These are phyloP conservation scores for Guaruba guarouba DNA, from an alignment of 2,113 vertebrate genomes.

Conservation along the genomic window DNA sequence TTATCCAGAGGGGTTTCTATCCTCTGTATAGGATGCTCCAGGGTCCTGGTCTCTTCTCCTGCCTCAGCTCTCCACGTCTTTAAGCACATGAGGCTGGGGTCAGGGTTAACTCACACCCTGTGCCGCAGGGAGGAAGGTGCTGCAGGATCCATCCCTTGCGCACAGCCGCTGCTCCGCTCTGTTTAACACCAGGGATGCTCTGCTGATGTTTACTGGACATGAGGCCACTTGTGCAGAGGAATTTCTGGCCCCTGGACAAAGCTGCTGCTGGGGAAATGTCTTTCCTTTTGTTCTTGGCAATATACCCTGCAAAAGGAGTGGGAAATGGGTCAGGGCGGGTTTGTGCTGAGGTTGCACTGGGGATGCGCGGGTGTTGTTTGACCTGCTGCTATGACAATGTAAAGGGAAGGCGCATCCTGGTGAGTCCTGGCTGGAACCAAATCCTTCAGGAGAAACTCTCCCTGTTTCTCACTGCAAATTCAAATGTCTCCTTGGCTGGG, in stretches of 20 bases:
- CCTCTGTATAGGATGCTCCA: accelerated
- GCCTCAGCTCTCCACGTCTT: accelerated
- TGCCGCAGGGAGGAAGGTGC: not conserved
- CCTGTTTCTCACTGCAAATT: accelerated
- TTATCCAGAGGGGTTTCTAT: not conserved
- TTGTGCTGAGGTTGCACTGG: accelerated
- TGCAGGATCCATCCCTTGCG: not conserved
- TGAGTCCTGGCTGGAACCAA: accelerated
- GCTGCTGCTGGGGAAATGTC: not conserved
- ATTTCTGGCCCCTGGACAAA: not conserved
- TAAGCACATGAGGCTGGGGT: accelerated
- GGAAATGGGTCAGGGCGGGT: not conserved
- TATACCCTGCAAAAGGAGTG: not conserved
- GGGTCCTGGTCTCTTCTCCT: not conserved
- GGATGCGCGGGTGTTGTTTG: accelerated
- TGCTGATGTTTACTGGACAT: not conserved
- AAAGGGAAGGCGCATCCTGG: not conserved
- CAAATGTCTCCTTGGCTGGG: accelerated
- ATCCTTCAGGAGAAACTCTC: not conserved
- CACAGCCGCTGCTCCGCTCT: not conserved
- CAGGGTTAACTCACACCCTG: not conserved
- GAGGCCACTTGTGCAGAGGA: not conserved
- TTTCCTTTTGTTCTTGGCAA: not conserved
- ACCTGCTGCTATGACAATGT: not conserved
- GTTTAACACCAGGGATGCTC: not conserved